A percentile compares a stretch with the other conserved stretches of the same genome.
phyloP scores from a whole-genome alignment of 2,888 invertebrate species.

The Zeuzera pyrina region DNA sequence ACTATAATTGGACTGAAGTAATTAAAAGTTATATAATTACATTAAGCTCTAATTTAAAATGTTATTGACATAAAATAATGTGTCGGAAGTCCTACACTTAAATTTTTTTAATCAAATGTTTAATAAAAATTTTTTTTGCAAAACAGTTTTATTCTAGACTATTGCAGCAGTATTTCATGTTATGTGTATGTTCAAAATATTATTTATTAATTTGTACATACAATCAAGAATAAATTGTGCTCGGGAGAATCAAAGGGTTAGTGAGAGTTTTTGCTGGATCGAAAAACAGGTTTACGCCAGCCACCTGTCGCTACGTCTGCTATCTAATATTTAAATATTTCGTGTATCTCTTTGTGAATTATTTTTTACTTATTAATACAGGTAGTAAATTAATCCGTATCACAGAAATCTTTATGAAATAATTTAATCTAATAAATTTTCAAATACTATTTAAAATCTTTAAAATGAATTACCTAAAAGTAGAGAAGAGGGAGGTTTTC shows the following conservation, averaged over 20 bases:
- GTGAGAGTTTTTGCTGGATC: slow-evolving; percentile 51
- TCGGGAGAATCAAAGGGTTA: slow-evolving; percentile 39
- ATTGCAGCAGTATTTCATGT: background rate
- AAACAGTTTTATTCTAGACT: background rate
- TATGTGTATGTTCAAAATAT: background rate
- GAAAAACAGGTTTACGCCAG: slow-evolving; percentile 46
- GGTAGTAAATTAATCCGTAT: too few species aligned
- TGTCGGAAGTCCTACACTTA: too few species aligned
- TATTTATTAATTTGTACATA: background rate
- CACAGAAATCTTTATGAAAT: too few species aligned
- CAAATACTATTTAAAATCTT: too few species aligned
- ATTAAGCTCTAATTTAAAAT: too few species aligned
- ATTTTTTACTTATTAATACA: background rate
- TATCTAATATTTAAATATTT: slow-evolving; percentile 16
- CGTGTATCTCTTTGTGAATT: background rate
- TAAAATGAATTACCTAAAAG: too few species aligned
- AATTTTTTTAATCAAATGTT: background rate
- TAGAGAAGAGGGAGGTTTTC: too few species aligned
- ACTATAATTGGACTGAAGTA: too few species aligned
- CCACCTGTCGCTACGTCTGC: slow-evolving; percentile 46
- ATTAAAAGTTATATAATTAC: too few species aligned
- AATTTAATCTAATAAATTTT: too few species aligned
- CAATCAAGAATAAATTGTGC: background rate
- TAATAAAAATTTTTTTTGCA: background rate
- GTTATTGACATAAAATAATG: too few species aligned